phyloP scores from a whole-genome alignment of 2,888 invertebrate genomes.

The Acrobasis suavella region DNA sequence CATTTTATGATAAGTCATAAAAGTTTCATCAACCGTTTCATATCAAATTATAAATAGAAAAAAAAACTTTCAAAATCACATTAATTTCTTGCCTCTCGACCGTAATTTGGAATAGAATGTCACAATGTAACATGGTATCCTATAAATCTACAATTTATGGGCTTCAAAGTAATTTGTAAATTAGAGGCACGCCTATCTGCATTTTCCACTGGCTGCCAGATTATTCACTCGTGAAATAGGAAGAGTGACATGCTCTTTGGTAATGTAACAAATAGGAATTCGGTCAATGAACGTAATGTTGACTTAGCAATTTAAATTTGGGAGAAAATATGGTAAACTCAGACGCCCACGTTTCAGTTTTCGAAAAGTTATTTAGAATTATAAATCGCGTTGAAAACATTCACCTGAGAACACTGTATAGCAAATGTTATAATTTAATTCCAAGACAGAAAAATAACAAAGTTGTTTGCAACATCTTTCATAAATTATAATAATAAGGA shows the following conservation, averaged over 20 bases:
- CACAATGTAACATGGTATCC: too few relatives aligned
- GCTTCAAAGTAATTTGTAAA: conserved; percentile 15
- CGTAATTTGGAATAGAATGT: too few relatives aligned
- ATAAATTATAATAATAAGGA: conserved; percentile 23
- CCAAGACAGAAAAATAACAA: conserved; percentile 8
- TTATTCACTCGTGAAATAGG: conserved; percentile 24
- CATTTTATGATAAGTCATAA: neutral
- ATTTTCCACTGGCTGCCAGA: conserved; percentile 22
- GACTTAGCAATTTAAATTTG: too few relatives aligned
- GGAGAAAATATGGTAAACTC: too few relatives aligned
- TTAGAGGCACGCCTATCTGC: conserved; percentile 22
- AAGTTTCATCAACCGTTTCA: neutral
- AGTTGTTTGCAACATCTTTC: conserved; percentile 15
- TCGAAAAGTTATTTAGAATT: conserved; percentile 13
- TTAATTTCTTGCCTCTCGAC: too few relatives aligned
- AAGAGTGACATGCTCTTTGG: conserved; percentile 18
- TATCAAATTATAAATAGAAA: too few relatives aligned
- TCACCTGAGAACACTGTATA: neutral
- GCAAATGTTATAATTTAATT: conserved; percentile 15
- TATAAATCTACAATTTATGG: conserved; percentile 16
- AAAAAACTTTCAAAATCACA: too few relatives aligned
- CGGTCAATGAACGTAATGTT: too few relatives aligned
- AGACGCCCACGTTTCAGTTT: neutral
- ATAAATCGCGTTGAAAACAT: conserved; percentile 8
- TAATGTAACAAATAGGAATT: too few relatives aligned